Evolutionary conservation across 2,113 vertebrate genomes (phyloP), one percentile per base, ranked within the genome.

Genomic region (Zeus faber): DNA sequence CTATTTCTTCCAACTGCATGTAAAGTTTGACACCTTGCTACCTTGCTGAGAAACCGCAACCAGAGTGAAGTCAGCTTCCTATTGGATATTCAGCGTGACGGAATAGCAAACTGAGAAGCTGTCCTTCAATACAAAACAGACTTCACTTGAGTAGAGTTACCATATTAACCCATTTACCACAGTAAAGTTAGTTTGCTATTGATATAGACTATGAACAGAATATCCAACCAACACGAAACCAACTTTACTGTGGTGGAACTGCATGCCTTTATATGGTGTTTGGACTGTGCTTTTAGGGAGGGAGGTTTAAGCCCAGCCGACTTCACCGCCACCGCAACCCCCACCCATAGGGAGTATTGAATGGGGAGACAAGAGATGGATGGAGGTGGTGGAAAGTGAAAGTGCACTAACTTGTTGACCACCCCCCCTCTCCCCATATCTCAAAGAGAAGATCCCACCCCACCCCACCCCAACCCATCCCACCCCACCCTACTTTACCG

Each of bases 381-480:
- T 69, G 23, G 62, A 63, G 23, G 73, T 80, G 79, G 75, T 61
- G 56, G 62, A 79, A 70, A 65, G 59, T 65, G 77, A 73, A 77
- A 82, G 66, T 84, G 81, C 83, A 82, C 77, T 76, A 72, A 85
- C 83, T 76, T 84, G 81, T 84, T 83, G 81, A 75, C 55, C 61
- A 49, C 44, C 61, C 25, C 74, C 58, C 74, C 31, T 7, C 8
- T 8, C 31, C 8, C 8, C 31, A 13, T 33, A 33, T 33, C 8
- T 33, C 54, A 56, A 33, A 54, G 58, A 61, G 13, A 45, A 27
- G 61, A 65, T 41, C 64, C 60, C 66, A 56, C 54, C 67, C 31
- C 57, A 49, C 56, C 31, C 44, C n/a, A n/a, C n/a, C 54, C 67
- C 31, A 53, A 49, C 56, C 31, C 44, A n/a, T n/a, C n/a, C n/a